These are phyloP conservation scores for Tragelaphus imberbis DNA, from an alignment of 2,113 vertebrate species.

Conservation along the genomic window DNA sequence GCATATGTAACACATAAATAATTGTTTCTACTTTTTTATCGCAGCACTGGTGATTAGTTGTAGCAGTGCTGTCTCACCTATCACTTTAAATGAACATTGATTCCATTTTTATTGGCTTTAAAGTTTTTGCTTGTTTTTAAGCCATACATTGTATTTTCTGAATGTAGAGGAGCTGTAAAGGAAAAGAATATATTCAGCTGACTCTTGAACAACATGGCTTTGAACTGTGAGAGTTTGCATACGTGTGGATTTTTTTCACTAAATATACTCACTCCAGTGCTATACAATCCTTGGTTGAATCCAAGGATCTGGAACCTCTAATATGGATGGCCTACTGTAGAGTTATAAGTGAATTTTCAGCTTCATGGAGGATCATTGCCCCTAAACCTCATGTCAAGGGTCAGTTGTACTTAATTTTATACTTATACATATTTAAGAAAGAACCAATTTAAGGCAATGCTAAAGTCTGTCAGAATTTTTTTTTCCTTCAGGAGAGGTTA, in stretches of 20 bases:
- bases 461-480: not conserved
- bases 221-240: not conserved
- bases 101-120: not conserved
- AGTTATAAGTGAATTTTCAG: not conserved
- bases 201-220: not conserved
- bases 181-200: not conserved
- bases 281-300: not conserved
- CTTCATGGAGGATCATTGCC: not conserved
- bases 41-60: not conserved
- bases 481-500: not conserved
- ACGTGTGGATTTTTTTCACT: not conserved
- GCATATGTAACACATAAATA: not conserved
- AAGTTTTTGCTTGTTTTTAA: not conserved
- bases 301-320: not conserved
- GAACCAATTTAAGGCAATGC: not conserved
- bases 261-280: not conserved
- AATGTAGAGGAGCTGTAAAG: not conserved
- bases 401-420: not conserved
- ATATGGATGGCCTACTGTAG: not conserved
- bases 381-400: not conserved
- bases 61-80: not conserved
- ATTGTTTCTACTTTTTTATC: not conserved
- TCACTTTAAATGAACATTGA: not conserved
- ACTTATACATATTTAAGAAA: not conserved
- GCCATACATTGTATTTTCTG: not conserved